Base-by-base conservation (phyloP, 2,113 vertebrate genomes). In the Nycticryphes semicollaris region DNA sequence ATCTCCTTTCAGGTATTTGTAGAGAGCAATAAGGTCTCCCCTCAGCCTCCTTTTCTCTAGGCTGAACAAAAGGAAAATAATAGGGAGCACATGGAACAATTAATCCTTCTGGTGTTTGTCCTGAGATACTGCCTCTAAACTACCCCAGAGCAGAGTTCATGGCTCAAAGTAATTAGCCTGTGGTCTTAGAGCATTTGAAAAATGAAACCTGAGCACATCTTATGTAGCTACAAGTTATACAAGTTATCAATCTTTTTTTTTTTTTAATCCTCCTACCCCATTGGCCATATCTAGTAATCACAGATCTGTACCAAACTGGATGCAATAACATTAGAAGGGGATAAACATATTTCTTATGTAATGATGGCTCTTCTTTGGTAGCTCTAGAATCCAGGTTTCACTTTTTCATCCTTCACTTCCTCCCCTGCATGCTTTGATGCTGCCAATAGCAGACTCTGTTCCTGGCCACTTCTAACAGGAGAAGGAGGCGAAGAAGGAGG, bases 401-500 rank as follows among this genome's bases (percentile, higher is more conserved):
- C 9, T 92, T 94, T 87, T 72, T 9, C 73, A 82, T 68, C 39
- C 43, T 82, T 21, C 12, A 1, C 37, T 90, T 94, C 72, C 91
- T 53, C 73, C 66, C 19, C 66, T 95, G 56, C 73, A 95, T 48
- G 39, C 16, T 90, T 31, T 79, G 27, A 56, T 50, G 48, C 30
- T 97, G 89, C 74, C 89, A 94, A 31, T 23, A 82, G 33, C 57
- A 93, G 39, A 37, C 15, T 70, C 19, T 70, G 15, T 79, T 95
- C 66, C 84, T 87, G 87, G 84, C 43, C 45, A 53, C 27, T 84
- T 91, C 69, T 60, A 72, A 43, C 56, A 82, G n/a, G 17, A 67
- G n/a, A 57, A 69, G 30, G 74, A 96, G 77, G 66, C 6, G 10
- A 19, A 64, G 31, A 54, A 80, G 27, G 33, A 81, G 30, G 53